phyloP scores from a whole-genome alignment of 2,797 vertebrate species.

The Melanogrammus aeglefinus region DNA sequence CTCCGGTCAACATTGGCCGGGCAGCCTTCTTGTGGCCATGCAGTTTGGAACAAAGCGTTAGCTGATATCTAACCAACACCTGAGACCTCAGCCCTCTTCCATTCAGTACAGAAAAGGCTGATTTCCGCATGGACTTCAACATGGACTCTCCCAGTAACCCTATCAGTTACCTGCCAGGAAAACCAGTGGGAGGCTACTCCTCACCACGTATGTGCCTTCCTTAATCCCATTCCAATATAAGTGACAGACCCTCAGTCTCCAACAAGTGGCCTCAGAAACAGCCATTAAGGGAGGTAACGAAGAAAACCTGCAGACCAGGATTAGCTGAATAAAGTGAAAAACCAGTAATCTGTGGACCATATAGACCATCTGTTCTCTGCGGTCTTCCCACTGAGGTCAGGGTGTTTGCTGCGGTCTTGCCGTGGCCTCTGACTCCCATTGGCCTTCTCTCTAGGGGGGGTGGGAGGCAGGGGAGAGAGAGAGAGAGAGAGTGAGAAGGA shows the following conservation, averaged over 20 bases:
- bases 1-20: constrained; percentile 39
- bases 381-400: constrained; percentile 40
- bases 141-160: constrained; percentile 23
- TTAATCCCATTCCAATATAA: constrained; percentile 36
- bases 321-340: constrained; percentile 29
- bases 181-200: constrained; percentile 23
- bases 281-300: constrained; percentile 29
- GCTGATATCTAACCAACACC: constrained; percentile 32
- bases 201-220: constrained; percentile 25
- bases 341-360: constrained; percentile 24
- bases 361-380: constrained; percentile 25
- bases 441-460: constrained; percentile 34
- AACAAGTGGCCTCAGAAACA: constrained; percentile 43
- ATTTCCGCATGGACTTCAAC: constrained; percentile 25
- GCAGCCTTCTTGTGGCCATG: constrained; percentile 54
- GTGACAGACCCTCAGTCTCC: constrained; percentile 38
- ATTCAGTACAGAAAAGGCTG: constrained; percentile 24
- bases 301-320: constrained; percentile 18
- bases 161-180: constrained; percentile 32
- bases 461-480: neutral
- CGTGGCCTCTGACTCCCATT: constrained; percentile 38
- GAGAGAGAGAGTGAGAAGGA: too few species aligned
- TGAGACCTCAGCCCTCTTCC: constrained; percentile 20
- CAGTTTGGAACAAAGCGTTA: constrained; percentile 48
- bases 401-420: constrained; percentile 34